A percentile compares a stretch with the other conserved stretches of the same genome.
Conservation (phyloP, 2,888 invertebrate species). For the Thymelicus acteon region DNA sequence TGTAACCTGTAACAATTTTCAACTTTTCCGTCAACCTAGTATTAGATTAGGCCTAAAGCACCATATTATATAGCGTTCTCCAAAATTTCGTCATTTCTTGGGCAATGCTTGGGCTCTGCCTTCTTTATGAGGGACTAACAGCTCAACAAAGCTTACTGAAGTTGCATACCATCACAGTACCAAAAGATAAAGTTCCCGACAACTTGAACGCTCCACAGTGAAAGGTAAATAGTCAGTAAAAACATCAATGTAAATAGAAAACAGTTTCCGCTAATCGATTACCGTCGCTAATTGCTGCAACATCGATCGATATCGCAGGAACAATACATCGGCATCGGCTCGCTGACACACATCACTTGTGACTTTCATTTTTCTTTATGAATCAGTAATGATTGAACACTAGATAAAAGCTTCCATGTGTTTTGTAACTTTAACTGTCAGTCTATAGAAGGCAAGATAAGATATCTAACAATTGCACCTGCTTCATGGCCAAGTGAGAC, state of each 20-base stretch:
- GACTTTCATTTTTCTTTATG: conserved; percentile 26
- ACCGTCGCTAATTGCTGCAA: conserved; percentile 16
- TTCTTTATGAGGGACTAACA: too few relatives aligned
- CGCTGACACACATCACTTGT: conserved; percentile 23
- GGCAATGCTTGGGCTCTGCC: too few relatives aligned
- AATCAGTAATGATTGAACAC: neutral
- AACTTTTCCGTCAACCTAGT: too few relatives aligned
- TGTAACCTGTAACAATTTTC: too few relatives aligned
- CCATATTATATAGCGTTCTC: too few relatives aligned
- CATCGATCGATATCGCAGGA: conserved; percentile 26
- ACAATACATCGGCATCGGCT: conserved; percentile 6
- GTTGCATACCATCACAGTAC: too few relatives aligned
- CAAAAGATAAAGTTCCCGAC: too few relatives aligned
- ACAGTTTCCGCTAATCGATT: conserved; percentile 20
- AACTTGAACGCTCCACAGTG: neutral
- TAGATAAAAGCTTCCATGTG: conserved; percentile 17
- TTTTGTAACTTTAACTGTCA: conserved; percentile 5
- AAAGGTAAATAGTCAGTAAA: conserved; percentile 2
- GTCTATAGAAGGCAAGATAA: neutral
- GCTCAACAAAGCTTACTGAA: too few relatives aligned
- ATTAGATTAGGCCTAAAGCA: too few relatives aligned
- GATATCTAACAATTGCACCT: neutral
- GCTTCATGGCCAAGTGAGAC: too few relatives aligned
- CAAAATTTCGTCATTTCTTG: too few relatives aligned
- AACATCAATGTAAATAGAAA: conserved; percentile 9